Conservation (phyloP, 2,888 invertebrate species). For the Drosophila sordidula region DNA sequence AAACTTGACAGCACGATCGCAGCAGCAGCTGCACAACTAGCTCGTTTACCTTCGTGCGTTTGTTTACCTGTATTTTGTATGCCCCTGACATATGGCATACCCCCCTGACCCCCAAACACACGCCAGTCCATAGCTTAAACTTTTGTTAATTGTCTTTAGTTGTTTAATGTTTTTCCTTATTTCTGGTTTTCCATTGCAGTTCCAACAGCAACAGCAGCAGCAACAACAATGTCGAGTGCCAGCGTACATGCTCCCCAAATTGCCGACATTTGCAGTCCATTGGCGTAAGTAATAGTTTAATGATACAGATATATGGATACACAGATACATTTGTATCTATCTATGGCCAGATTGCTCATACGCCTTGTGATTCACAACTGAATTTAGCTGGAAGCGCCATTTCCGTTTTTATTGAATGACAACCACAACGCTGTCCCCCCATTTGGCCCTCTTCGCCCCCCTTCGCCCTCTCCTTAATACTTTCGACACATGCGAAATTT, state of each 20-base stretch:
- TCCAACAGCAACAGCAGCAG: slow-evolving; percentile 83
- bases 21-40: slow-evolving; percentile 60
- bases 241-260: slow-evolving; percentile 86
- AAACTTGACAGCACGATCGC: slow-evolving; percentile 37
- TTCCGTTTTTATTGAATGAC: slow-evolving; percentile 62
- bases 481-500: slow-evolving; percentile 34
- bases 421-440: slow-evolving; percentile 5
- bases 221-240: slow-evolving; percentile 86
- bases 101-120: background rate
- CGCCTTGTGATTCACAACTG: slow-evolving; percentile 60
- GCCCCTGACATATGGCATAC: slow-evolving; percentile 50
- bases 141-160: slow-evolving; percentile 32
- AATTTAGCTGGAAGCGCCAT: slow-evolving; percentile 63
- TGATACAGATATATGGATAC: slow-evolving; percentile 3
- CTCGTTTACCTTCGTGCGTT: slow-evolving; percentile 72
- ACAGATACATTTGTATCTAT: slow-evolving; percentile 18
- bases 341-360: slow-evolving; percentile 59
- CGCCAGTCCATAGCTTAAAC: background rate
- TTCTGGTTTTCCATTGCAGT: slow-evolving; percentile 70
- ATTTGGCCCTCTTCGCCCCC: too few species aligned
- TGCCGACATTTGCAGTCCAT: slow-evolving; percentile 84
- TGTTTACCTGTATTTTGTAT: slow-evolving; percentile 45
- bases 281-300: slow-evolving; percentile 81
- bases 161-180: slow-evolving; percentile 50
- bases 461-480: background rate